Base-by-base conservation (phyloP, 1,140 invertebrate species). In the Drosophila erecta region DNA sequence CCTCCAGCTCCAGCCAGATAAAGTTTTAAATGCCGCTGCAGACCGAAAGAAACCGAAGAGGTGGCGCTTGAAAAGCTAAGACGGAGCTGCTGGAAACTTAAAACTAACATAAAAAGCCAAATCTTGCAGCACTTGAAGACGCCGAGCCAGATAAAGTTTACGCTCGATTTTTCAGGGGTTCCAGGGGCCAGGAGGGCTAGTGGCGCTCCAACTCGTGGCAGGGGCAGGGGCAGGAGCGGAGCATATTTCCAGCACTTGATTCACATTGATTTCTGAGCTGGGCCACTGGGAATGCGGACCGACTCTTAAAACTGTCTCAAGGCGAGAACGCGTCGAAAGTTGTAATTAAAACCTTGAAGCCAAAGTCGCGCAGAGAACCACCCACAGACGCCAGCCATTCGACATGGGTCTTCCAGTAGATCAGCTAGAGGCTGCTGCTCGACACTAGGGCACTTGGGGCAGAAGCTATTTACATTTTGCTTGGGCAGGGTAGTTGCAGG, bases 41-140 rank as follows among this genome's bases (percentile, higher is more conserved):
- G 71, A 65, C 71, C 57, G 20, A 73, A 60, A 58, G 38, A 58
- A 47, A 71, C 47, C 22, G 53, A 35, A 30, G 12, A 5, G 15
- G 14, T 15, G 20, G 24, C 41, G 46, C 20, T 24, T 41, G 49
- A 57, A 57, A 49, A 50, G 20, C 44, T n/a, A 17, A 11, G 24
- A 41, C 14, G 17, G 6, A n/a, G 43, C 24, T 4, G n/a, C 15
- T 46, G 54, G 47, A 37, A 86, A 83, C 74, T 78, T 78, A 87
- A 83, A 86, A 87, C 83, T 79, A 89, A 87, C 83, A 89, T 79
- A 87, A 87, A 89, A 87, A 76, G 76, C 76, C 79, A 70, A 81
- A 85, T 83, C 80, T 67, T 76, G 61, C 44, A 72, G 64, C 75
- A 72, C 72, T 84, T 67, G 57, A 72, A 76, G 43, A 62, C 76